These are phyloP conservation scores for Amblyopsis hoosieri DNA, from an alignment of 2,797 vertebrate genomes.

Conservation along the genomic window DNA sequence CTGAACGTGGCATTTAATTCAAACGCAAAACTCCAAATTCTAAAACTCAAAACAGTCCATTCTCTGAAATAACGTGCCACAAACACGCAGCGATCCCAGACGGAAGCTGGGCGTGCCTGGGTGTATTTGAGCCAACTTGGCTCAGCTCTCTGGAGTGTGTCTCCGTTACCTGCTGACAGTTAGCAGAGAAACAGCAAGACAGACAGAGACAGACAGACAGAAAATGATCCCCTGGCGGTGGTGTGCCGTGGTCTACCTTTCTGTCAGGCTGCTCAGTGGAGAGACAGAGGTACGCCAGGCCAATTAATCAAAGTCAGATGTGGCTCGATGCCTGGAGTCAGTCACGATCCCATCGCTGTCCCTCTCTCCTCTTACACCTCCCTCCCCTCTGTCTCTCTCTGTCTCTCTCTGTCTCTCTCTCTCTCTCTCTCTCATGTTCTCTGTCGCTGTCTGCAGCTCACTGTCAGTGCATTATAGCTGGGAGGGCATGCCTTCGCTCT, in stretches of 20 bases:
- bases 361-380: slow-evolving; percentile 71
- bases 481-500: slow-evolving; percentile 71
- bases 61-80: no score
- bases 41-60: no score
- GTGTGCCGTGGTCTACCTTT: slow-evolving; percentile 80
- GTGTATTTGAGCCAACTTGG: slow-evolving; percentile 69
- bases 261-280: slow-evolving; percentile 84
- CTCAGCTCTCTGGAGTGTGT: slow-evolving; percentile 72
- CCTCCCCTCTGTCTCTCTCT: slow-evolving; percentile 5
- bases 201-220: slow-evolving; percentile 27
- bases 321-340: slow-evolving; percentile 92
- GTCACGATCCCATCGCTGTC: slow-evolving; percentile 89
- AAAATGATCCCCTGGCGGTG: slow-evolving; percentile 64
- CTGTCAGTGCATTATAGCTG: slow-evolving; percentile 72
- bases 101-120: slow-evolving; percentile 41
- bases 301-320: slow-evolving; percentile 99
- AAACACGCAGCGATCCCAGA: no score
- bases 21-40: no score
- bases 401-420: neutral
- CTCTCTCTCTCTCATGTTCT: slow-evolving; percentile 40
- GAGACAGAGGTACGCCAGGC: slow-evolving; percentile 85
- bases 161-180: slow-evolving; percentile 51
- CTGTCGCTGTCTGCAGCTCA: slow-evolving; percentile 24
- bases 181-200: neutral
- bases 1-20: no score